Conservation (phyloP, 2,113 vertebrate genomes). For the Pardalotus punctatus region DNA sequence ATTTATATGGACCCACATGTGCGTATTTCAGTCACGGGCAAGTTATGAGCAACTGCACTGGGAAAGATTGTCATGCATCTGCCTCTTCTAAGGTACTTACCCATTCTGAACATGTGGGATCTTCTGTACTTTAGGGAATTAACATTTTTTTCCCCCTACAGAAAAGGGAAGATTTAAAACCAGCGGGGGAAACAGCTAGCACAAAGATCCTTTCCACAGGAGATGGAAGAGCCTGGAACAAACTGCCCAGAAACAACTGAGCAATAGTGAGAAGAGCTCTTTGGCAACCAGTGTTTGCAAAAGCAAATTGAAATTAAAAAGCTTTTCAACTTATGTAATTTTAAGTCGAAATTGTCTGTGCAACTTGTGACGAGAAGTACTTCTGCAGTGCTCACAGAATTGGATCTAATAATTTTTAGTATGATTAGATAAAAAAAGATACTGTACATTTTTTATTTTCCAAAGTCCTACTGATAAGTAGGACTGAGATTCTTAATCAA, state of each 20-base stretch:
- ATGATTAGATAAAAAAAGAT: not conserved
- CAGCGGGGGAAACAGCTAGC: not conserved
- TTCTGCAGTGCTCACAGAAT: not conserved
- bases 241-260: not conserved
- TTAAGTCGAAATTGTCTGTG: not conserved
- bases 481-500: not conserved
- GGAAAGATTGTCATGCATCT: not conserved
- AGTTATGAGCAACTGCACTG: not conserved
- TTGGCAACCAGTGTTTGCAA: slow-evolving; percentile 6
- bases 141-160: fast-evolving
- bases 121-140: not conserved
- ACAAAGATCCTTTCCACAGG: not conserved
- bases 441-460: not conserved
- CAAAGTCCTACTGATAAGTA: not conserved
- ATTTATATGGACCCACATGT: not conserved
- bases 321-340: not conserved
- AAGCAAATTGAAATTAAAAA: slow-evolving; percentile 24
- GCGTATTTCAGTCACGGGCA: not conserved
- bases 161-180: not conserved
- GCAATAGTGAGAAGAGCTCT: not conserved
- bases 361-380: not conserved
- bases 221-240: not conserved
- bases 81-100: not conserved
- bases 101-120: not conserved
- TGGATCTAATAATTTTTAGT: not conserved